phyloP scores from a whole-genome alignment of 2,888 invertebrate species.

The Drosophila trichaetosa region DNA sequence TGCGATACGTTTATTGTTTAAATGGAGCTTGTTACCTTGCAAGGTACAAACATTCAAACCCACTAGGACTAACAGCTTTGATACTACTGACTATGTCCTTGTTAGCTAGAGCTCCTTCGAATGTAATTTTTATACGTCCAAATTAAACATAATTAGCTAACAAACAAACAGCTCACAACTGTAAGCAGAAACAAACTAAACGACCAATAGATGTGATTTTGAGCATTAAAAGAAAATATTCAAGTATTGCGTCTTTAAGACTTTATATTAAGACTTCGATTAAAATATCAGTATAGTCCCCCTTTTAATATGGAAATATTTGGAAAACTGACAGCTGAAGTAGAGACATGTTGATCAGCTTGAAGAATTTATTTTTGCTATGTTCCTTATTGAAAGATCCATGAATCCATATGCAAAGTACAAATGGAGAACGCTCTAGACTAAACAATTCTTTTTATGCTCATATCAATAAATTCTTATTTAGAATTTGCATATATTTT shows the following conservation, averaged over 20 bases:
- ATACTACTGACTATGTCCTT: not conserved
- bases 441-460: not conserved
- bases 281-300: not conserved
- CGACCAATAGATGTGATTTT: not conserved
- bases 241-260: not conserved
- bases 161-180: not conserved
- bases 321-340: not conserved
- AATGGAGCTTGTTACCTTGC: slow-evolving; percentile 1
- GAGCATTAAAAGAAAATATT: no score
- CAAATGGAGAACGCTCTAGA: not conserved
- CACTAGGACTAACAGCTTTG: not conserved
- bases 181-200: not conserved
- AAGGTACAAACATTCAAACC: not conserved
- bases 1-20: not conserved
- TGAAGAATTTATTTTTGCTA: not conserved
- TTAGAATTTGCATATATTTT: not conserved
- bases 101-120: not conserved
- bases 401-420: not conserved
- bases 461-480: not conserved
- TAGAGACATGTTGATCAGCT: not conserved
- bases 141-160: not conserved
- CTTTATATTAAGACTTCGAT: not conserved
- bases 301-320: not conserved
- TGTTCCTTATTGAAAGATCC: not conserved
- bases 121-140: not conserved